Conservation (phyloP, 2,113 vertebrate species). For the Xiphophorus hellerii region DNA sequence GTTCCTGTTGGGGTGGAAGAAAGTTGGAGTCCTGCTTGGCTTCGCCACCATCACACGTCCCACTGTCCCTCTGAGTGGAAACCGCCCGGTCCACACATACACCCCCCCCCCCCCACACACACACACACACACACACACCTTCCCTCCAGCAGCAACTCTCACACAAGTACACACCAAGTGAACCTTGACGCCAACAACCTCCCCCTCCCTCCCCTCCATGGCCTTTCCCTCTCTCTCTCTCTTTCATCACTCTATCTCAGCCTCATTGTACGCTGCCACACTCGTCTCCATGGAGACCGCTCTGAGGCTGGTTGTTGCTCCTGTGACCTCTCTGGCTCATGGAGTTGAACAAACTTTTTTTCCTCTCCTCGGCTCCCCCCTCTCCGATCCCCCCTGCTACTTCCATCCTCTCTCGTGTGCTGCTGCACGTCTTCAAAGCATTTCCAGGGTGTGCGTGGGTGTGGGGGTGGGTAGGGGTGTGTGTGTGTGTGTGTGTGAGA, state of each 20-base stretch:
- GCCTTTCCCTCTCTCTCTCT: constrained; percentile 66
- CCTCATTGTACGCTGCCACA: constrained; percentile 80
- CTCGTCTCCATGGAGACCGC: constrained; percentile 84
- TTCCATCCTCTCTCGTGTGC: constrained; percentile 50
- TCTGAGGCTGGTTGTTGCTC: constrained; percentile 81
- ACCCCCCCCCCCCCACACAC: too few species aligned
- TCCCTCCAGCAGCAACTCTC: background rate
- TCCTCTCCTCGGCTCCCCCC: too few species aligned
- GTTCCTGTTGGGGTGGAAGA: constrained; percentile 38
- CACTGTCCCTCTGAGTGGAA: constrained; percentile 58
- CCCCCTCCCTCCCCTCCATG: constrained; percentile 36
- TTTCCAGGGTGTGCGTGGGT: constrained; percentile 34
- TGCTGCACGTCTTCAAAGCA: constrained; percentile 50
- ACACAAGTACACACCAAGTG: constrained; percentile 62
- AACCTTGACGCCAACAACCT: constrained; percentile 72
- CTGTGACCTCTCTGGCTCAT: constrained; percentile 81
- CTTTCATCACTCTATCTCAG: constrained; percentile 72
- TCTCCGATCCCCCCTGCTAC: background rate
- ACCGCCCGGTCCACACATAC: background rate
- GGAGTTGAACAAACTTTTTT: constrained; percentile 71
- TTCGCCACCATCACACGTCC: constrained; percentile 65
- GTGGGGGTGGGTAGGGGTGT: constrained; percentile 6
- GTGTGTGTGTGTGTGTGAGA: constrained; percentile 15
- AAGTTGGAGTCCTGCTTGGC: constrained; percentile 59
- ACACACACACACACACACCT: too few species aligned